These are phyloP conservation scores for Mirza zaza DNA, from an alignment of 2,113 vertebrate species.

Conservation along the genomic window DNA sequence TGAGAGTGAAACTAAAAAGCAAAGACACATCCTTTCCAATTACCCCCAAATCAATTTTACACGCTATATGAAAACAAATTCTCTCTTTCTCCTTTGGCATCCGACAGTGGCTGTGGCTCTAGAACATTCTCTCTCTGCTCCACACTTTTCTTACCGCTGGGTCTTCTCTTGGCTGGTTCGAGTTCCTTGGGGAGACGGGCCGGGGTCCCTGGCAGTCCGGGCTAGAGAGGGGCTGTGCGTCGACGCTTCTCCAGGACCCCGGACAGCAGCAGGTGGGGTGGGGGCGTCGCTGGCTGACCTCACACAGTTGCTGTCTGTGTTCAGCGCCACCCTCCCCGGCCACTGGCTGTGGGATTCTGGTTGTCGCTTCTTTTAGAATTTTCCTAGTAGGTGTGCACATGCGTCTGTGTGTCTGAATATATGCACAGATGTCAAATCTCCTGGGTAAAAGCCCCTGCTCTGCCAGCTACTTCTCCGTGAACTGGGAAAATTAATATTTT, in stretches of 20 bases:
- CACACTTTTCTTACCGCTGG: neutral
- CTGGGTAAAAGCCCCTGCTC: neutral
- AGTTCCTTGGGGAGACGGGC: fast-evolving
- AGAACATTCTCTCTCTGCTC: too few relatives aligned
- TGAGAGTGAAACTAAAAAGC: neutral
- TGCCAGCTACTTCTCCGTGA: neutral
- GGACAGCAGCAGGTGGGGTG: constrained; percentile 18
- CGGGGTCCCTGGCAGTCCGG: neutral
- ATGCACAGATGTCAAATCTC: fast-evolving
- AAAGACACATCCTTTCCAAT: fast-evolving
- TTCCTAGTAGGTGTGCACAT: fast-evolving
- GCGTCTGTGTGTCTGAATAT: neutral
- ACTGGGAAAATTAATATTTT: neutral
- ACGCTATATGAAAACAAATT: neutral
- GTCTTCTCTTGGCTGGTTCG: fast-evolving
- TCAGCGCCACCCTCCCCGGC: fast-evolving
- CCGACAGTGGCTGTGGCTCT: fast-evolving
- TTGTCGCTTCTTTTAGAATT: neutral
- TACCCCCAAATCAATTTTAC: neutral
- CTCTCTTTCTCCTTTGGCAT: neutral
- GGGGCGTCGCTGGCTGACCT: fast-evolving
- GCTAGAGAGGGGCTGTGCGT: too few relatives aligned
- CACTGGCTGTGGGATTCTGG: neutral
- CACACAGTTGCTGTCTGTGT: fast-evolving
- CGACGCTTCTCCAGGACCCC: constrained; percentile 39